Base-by-base conservation (phyloP, 2,113 vertebrate species). In the Bothrops jararaca region DNA sequence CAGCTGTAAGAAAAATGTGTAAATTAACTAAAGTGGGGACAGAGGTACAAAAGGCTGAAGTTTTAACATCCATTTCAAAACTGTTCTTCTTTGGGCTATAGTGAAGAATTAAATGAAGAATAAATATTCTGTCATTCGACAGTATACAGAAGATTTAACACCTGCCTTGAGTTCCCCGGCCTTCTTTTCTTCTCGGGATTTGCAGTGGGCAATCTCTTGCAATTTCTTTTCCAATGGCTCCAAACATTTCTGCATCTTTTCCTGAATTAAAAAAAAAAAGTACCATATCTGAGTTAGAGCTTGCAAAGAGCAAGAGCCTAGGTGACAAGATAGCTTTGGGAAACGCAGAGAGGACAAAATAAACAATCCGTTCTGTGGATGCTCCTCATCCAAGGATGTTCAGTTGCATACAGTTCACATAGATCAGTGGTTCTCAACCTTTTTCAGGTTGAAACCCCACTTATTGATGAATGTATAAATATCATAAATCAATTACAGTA, bases 111-210 rank as follows among this genome's bases (percentile, higher is more conserved):
- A 39, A 80, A 80, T 80, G 20, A 39, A 9, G 34, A 39, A 80
- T 39, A 80, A 80, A 80, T 80, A 22, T 34, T 80, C 34, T 42
- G 34, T 9, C 74, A 34, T 22, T 42, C 22, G 24, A 18, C 11
- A 53, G 42, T 23, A 29, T 15, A 20, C 12, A 39, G 52, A 52
- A 1, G 2, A 42, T 45, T 0, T 18, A 86, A 93, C 96, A 95
- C 98, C 69, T 96, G 95, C 97, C 97, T 97, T 97, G 93, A 97
- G 96, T 85, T 97, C 98, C 89, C 98, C 98, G 0, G 98, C 98
- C 91, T 99, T 99, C 95, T 98, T 98, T 48, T 98, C 98, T 94
- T 99, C 98, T 1, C 91, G 95, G 1, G 97, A 95, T 23, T 96
- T 97, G 95, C 96, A 97, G 85, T 80, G 74, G 45, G 91, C 94